Base-by-base conservation (phyloP, 2,797 vertebrate species). In the Labroides dimidiatus region DNA sequence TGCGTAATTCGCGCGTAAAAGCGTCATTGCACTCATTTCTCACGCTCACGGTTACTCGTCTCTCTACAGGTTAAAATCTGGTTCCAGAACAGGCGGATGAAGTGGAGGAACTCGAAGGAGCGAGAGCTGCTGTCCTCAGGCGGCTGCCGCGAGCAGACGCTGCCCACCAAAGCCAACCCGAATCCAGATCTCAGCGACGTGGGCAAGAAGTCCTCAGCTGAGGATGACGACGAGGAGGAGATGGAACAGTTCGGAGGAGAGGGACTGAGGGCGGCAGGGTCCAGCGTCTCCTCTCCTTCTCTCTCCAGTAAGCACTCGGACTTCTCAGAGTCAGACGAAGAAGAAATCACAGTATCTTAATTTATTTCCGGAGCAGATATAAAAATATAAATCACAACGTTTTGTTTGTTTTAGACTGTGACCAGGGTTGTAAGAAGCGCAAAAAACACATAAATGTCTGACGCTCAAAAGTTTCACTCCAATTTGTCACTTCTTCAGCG, bases 61-160 rank as follows among this genome's bases (percentile, higher is more conserved):
- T 3, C 0, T n/a, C 24, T 4, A 0, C 73, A 99, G 97, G 97
- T 99, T 66, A 99, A 99, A 89, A 99, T 99, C 84, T 99, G 97
- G 97, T 99, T 99, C 89, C 97, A 99, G 85, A 99, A 99, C 86
- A 91, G 97, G 30, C 93, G 97, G 61, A 99, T 99, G 97, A 99
- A 99, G 73, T 99, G 97, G 97, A 94, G 97, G 55, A 99, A 99
- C 90, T 99, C 96, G 15, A 99, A 99, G 75, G 97, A 99, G 20
- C 89, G 97, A 14, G 97, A 99, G 84, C 94, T 99, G n/a, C 91
- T 99, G 55, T 98, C 97, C 0, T 96, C 97, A 0, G 97, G 97
- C 0, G 97, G 97, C 59, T 97, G 97, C 89, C 93, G 97, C 2
- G 97, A 99, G 53, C 97, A 99, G 88, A 99, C 97, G 10, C 92